Conservation (phyloP, 1,140 invertebrate species). For the Drosophila persimilis region DNA sequence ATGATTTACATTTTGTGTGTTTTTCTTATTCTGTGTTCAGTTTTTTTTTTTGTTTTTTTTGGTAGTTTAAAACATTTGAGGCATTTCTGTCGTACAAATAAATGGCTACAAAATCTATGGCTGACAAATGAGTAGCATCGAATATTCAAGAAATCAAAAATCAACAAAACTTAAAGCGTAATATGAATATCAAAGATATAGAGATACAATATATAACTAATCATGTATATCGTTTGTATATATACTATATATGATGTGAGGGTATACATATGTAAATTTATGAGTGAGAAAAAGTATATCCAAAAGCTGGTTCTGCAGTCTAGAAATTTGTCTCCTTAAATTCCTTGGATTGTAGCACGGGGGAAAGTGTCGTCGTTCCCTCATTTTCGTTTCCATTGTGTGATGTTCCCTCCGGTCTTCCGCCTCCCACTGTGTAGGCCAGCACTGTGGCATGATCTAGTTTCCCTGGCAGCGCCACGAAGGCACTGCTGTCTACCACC, state of each 20-base stretch:
- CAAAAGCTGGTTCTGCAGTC: conserved; percentile 37
- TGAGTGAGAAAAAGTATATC: conserved; percentile 25
- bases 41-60: conserved; percentile 32
- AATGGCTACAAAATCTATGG: conserved; percentile 69
- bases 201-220: conserved; percentile 14
- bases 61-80: conserved; percentile 80
- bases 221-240: conserved; percentile 20
- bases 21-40: conserved; percentile 8
- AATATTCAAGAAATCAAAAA: conserved; percentile 24
- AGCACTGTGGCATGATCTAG: conserved; percentile 95
- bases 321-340: conserved; percentile 81
- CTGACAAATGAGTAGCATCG: conserved; percentile 49
- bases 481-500: conserved; percentile 79
- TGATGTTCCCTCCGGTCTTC: conserved; percentile 5
- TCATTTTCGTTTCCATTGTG: conserved; percentile 22
- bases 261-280: conserved; percentile 25
- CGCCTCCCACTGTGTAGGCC: conserved; percentile 89
- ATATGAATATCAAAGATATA: conserved; percentile 51
- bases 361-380: conserved; percentile 48
- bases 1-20: conserved; percentile 51
- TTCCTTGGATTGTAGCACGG: conserved; percentile 74
- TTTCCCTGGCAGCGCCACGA: conserved; percentile 92
- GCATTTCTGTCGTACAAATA: conserved; percentile 61
- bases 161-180: conserved; percentile 60
- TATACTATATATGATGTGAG: conserved; percentile 27